These are phyloP conservation scores for Hemicentrotus pulcherrimus DNA, from an alignment of 35 echinoderm and acorn worm species.

Conservation along the genomic window DNA sequence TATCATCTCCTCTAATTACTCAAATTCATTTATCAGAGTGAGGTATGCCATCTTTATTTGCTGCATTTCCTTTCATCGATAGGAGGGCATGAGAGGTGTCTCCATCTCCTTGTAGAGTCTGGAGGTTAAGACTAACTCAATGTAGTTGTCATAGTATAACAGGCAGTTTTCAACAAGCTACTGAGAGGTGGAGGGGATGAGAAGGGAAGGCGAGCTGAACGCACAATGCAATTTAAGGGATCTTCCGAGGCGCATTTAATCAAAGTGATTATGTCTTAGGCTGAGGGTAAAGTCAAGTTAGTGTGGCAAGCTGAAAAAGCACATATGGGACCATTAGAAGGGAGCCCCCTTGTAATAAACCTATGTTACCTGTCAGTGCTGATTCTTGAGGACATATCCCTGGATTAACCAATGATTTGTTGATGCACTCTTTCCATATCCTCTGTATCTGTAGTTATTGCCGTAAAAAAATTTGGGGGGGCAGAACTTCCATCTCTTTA, in stretches of 20 bases:
- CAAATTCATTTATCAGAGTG: too few species aligned
- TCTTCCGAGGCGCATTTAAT: constrained; percentile 29
- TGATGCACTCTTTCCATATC: background rate
- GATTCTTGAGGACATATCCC: background rate
- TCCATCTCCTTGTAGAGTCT: background rate
- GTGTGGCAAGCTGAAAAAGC: constrained; percentile 34
- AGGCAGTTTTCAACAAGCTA: background rate
- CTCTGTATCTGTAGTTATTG: background rate
- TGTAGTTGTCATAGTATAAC: too few species aligned
- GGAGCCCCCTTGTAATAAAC: background rate
- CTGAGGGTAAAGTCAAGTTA: background rate
- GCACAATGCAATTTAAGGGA: constrained; percentile 25
- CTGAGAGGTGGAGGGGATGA: background rate
- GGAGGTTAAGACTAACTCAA: background rate
- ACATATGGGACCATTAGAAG: constrained; percentile 33
- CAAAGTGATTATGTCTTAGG: constrained; percentile 39
- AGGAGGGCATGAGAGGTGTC: too few species aligned
- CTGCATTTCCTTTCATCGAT: too few species aligned
- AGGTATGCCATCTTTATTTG: too few species aligned
- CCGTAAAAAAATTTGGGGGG: background rate
- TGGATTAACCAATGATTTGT: background rate
- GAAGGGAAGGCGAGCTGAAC: background rate
- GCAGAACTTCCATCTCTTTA: background rate
- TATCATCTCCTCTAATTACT: too few species aligned
- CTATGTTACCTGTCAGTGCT: background rate